Percentiles rank a stretch among this genome's conserved stretches.
phyloP scores from a whole-genome alignment of 2,888 invertebrate genomes.

The Elaeidobius kamerunicus region DNA sequence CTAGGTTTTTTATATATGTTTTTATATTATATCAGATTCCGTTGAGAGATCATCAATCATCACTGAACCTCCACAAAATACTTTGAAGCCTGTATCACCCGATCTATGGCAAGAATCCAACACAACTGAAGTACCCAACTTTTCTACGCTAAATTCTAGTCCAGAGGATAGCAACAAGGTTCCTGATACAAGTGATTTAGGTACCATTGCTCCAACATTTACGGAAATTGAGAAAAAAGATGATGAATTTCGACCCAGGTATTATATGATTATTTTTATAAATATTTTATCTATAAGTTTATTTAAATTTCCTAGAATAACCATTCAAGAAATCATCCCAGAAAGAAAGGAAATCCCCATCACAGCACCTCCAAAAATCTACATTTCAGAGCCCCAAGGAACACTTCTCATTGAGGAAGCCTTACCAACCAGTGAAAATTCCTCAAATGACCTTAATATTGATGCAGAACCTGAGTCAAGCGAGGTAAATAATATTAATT shows the following conservation, averaged over 20 bases:
- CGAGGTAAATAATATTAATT: constrained; percentile 39
- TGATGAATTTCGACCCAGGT: constrained; percentile 26
- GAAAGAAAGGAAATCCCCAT: constrained; percentile 47
- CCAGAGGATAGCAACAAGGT: constrained; percentile 35
- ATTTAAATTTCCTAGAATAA: constrained; percentile 41
- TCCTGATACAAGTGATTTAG: constrained; percentile 28
- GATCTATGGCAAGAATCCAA: constrained; percentile 22
- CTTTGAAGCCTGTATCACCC: constrained; percentile 11
- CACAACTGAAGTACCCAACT: constrained; percentile 3
- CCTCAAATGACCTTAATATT: constrained; percentile 37
- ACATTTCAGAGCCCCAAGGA: constrained; percentile 33
- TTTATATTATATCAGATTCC: constrained; percentile 15
- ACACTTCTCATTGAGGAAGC: constrained; percentile 40
- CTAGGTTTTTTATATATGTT: too few relatives aligned
- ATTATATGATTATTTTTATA: background rate
- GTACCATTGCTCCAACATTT: constrained; percentile 15
- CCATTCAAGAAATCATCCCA: constrained; percentile 62
- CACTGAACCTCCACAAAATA: constrained; percentile 20
- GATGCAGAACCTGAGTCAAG: constrained; percentile 46
- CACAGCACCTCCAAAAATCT: constrained; percentile 42
- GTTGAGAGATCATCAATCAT: constrained; percentile 11
- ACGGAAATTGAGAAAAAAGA: constrained; percentile 27
- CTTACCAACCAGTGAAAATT: constrained; percentile 30
- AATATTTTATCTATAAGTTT: background rate
- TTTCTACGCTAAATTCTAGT: constrained; percentile 11